Base-by-base conservation (phyloP, 2,888 invertebrate genomes). In the Microctonus brassicae region DNA sequence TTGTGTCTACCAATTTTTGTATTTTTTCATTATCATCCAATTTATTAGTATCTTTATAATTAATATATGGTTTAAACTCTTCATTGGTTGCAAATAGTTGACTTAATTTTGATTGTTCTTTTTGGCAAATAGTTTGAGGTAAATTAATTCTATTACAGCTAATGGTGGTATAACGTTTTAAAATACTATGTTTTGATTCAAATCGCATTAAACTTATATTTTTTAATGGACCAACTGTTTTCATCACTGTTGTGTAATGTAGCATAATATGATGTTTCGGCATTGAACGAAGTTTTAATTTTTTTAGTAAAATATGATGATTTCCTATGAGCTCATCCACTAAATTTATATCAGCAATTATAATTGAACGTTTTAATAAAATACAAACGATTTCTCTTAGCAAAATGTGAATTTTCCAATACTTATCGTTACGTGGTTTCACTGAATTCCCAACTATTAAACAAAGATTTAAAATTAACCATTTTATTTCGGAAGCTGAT, bases 201-300 rank as follows among this genome's bases (percentile, higher is more conserved):
- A 74, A 72, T 13, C 74, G 68, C 63, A 63, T 74, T 6, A 62
- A 33, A 69, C 69, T 72, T 36, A 53, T 61, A 11, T 73, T 67
- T 36, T 11, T 13, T 39, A 73, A 17, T 13, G 68, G 73, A 17
- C 73, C 73, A 9, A 73, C 24, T n/a, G 13, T 47, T 34, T 67
- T 52, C 68, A 73, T 71, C n/a, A 73, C 64, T 0, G 64, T 52
- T 11, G 70, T 29, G 47, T 73, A 73, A 65, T 73, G 73, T 3
- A 71, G n/a, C 42, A 70, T 63, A 34, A 64, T 3, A 34, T 71
- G 70, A 53, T 70, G 70, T 64, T 73, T 73, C 3, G 73, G 70
- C 39, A 68, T 73, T 17, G 71, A 42, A 11, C 62, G 13, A 10
- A 24, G 0, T 5, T n/a, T 33, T n/a, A 71, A 65, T 13, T 69